Percentiles rank a stretch among this genome's conserved stretches.
These are phyloP conservation scores for Litocranius walleri DNA, from an alignment of 2,113 vertebrate species.

Conservation along the genomic window DNA sequence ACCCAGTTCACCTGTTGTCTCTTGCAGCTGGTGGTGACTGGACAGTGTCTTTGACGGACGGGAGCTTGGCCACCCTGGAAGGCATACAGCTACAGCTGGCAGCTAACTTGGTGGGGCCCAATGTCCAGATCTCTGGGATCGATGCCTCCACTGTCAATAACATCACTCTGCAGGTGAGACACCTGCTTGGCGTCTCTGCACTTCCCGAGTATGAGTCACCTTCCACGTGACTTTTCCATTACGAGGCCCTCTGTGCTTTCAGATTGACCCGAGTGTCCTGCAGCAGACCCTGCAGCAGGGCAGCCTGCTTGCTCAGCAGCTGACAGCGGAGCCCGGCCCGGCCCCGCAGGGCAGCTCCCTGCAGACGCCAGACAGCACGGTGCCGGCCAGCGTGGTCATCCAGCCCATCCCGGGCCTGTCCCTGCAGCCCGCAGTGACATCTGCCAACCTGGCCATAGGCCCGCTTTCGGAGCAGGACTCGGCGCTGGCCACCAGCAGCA, in stretches of 20 bases:
- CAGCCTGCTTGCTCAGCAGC: constrained; percentile 88
- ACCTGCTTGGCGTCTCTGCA: accelerated
- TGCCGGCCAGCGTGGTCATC: constrained; percentile 91
- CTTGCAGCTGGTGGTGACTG: constrained; percentile 92
- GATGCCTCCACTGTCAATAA: constrained; percentile 95
- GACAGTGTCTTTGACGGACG: constrained; percentile 95
- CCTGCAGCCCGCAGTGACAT: constrained; percentile 86
- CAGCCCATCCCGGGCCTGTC: constrained; percentile 93
- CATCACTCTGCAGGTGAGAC: constrained; percentile 93
- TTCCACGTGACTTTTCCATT: neutral
- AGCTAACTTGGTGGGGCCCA: constrained; percentile 93
- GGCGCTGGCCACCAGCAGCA: constrained; percentile 76
- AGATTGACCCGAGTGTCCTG: constrained; percentile 94
- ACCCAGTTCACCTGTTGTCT: neutral
- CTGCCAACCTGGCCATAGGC: constrained; percentile 87
- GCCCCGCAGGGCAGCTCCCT: constrained; percentile 81
- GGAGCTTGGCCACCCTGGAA: constrained; percentile 92
- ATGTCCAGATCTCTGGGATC: constrained; percentile 97
- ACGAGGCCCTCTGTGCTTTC: neutral
- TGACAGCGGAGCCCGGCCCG: constrained; percentile 84
- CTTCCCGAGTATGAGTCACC: accelerated
- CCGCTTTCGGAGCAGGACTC: constrained; percentile 89
- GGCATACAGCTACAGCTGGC: constrained; percentile 96
- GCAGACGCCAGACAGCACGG: constrained; percentile 83
- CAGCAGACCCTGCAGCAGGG: constrained; percentile 95